Evolutionary conservation across 92 coral and sea anemone species (phyloP).

Genomic region (Nematostella vectensis): DNA sequence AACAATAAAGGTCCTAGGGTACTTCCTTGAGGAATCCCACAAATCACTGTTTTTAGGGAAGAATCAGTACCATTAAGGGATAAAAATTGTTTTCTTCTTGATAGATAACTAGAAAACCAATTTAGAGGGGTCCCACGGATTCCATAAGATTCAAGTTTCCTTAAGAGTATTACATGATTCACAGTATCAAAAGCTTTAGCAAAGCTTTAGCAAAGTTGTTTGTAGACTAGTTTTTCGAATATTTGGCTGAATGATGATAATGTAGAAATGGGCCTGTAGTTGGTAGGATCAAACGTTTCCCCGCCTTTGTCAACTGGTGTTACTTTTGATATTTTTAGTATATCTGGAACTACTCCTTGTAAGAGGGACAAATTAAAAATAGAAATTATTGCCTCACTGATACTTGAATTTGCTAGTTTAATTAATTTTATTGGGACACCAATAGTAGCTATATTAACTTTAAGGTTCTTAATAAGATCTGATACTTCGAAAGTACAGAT

Average conservation of each 20-base stretch:
- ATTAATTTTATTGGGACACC: too few relatives aligned
- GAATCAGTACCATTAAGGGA: constrained; percentile 20
- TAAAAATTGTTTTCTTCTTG: constrained; percentile 19
- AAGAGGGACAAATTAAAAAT: constrained; percentile 15
- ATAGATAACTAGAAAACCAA: too few relatives aligned
- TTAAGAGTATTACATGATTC: constrained; percentile 1
- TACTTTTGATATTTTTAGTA: constrained; percentile 31
- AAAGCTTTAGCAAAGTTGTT: constrained; percentile 18
- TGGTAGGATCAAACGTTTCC: too few relatives aligned
- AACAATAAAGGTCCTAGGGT: constrained; percentile 14
- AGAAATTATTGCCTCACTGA: neutral
- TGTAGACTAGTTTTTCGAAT: constrained; percentile 10
- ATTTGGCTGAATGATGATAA: constrained; percentile 23
- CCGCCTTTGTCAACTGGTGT: constrained; percentile 13
- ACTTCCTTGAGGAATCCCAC: constrained; percentile 19
- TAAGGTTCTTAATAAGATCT: constrained; percentile 9
- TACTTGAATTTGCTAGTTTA: constrained; percentile 22
- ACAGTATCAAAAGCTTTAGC: constrained; percentile 30
- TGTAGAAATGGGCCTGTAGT: constrained; percentile 39
- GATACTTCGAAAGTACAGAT: constrained; percentile 16
- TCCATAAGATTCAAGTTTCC: neutral
- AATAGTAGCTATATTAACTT: constrained; percentile 15
- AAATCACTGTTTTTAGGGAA: neutral
- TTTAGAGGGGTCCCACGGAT: constrained; percentile 18
- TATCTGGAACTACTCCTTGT: constrained; percentile 31